These are phyloP conservation scores for Antedon mediterranea DNA, from an alignment of 53 echinoderm and acorn worm species.

Conservation along the genomic window DNA sequence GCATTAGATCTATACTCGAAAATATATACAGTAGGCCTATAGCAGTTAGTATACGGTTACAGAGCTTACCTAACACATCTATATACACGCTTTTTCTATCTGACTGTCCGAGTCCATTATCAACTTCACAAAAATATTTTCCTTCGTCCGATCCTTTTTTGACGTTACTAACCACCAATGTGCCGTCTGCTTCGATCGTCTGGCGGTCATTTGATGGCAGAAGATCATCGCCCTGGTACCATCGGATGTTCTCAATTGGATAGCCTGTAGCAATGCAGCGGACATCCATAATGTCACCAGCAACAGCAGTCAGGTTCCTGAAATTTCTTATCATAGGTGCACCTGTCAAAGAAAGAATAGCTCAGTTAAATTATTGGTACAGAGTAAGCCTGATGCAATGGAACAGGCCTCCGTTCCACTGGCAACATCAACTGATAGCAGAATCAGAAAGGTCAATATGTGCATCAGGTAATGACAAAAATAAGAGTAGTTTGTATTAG, in stretches of 20 bases:
- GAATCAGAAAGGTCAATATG: too few species aligned
- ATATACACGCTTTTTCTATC: conserved; percentile 40
- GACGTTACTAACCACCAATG: conserved; percentile 46
- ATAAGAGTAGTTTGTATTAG: too few species aligned
- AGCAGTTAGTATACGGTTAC: too few species aligned
- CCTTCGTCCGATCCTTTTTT: conserved; percentile 61
- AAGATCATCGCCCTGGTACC: conserved; percentile 39
- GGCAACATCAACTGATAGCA: too few species aligned
- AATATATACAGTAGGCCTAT: too few species aligned
- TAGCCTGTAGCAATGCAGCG: conserved; percentile 85
- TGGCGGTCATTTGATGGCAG: conserved; percentile 71
- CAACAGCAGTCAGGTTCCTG: conserved; percentile 61
- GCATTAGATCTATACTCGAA: too few species aligned
- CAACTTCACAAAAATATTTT: conserved; percentile 56
- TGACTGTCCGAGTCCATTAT: conserved; percentile 31
- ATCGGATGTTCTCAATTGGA: conserved; percentile 63
- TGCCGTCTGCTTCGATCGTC: conserved; percentile 52
- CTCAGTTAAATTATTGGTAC: too few species aligned
- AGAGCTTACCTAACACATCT: conserved; percentile 51
- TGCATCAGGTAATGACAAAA: too few species aligned
- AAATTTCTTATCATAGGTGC: conserved; percentile 60
- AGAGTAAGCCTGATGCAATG: too few species aligned
- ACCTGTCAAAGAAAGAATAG: conserved; percentile 26
- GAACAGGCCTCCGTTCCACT: too few species aligned
- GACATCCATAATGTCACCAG: conserved; percentile 44